A percentile compares a stretch with the other conserved stretches of the same genome.
Conservation (phyloP, 2,113 vertebrate species). For the Brachypteracias leptosomus region DNA sequence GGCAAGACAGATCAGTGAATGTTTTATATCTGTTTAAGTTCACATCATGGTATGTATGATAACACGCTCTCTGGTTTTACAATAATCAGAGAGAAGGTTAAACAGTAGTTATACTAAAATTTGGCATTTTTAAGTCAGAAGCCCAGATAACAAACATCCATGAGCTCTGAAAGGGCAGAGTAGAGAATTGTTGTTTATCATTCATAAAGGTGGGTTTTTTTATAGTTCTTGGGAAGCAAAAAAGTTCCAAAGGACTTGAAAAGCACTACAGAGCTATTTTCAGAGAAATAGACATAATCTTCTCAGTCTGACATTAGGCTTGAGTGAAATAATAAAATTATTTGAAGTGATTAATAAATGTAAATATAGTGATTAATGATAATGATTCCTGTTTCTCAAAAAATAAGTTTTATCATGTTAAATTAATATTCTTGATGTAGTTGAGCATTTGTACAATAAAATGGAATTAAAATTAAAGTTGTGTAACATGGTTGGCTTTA, state of each 20-base stretch:
- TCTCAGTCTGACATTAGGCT: background rate
- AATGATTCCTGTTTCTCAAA: background rate
- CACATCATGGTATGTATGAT: background rate
- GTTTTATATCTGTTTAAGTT: background rate
- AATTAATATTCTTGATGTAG: background rate
- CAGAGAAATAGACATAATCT: background rate
- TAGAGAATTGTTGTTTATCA: background rate
- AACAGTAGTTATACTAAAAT: background rate
- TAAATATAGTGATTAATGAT: background rate
- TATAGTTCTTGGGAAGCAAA: slow-evolving; percentile 8
- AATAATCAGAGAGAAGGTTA: background rate
- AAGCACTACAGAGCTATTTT: background rate
- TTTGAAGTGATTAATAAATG: background rate
- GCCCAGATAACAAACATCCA: background rate
- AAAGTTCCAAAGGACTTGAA: background rate
- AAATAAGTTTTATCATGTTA: background rate
- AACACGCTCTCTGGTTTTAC: background rate
- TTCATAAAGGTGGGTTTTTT: background rate
- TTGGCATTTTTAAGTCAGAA: background rate
- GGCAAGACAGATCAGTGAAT: background rate
- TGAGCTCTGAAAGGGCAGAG: background rate
- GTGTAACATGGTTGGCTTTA: background rate
- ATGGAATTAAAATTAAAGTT: background rate
- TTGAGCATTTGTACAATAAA: background rate
- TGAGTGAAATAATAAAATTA: background rate